These are phyloP conservation scores for Plecotus auritus DNA, from an alignment of 2,113 vertebrate species.

Conservation along the genomic window DNA sequence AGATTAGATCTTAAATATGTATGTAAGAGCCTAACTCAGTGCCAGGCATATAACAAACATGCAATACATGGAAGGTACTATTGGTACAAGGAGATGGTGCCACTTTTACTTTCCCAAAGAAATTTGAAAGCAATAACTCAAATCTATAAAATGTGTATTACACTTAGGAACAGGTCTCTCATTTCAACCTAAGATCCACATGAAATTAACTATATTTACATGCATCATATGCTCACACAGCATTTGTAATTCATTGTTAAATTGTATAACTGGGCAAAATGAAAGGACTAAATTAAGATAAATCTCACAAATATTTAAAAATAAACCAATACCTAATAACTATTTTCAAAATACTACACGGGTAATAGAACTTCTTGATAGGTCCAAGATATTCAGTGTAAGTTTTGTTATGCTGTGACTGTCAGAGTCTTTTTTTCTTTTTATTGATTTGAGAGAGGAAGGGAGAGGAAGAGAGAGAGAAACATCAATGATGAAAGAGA, in stretches of 20 bases:
- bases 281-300: background rate
- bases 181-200: background rate
- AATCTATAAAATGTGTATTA: background rate
- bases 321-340: background rate
- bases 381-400: background rate
- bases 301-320: slow-evolving; percentile 21
- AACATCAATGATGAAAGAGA: too few relatives aligned
- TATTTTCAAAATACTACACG: background rate
- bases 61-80: background rate
- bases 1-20: background rate
- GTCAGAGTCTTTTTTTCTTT: background rate
- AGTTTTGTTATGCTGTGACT: background rate
- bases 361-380: background rate
- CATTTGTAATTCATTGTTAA: background rate
- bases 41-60: background rate
- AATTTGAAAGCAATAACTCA: background rate
- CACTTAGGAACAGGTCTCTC: background rate
- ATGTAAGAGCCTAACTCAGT: background rate
- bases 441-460: too few relatives aligned
- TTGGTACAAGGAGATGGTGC: background rate
- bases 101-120: background rate
- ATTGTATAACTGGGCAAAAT: background rate
- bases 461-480: too few relatives aligned
- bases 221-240: background rate
- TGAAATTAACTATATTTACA: background rate